Base-by-base conservation (phyloP, 2,797 vertebrate species). In the Cossypha heuglini region DNA sequence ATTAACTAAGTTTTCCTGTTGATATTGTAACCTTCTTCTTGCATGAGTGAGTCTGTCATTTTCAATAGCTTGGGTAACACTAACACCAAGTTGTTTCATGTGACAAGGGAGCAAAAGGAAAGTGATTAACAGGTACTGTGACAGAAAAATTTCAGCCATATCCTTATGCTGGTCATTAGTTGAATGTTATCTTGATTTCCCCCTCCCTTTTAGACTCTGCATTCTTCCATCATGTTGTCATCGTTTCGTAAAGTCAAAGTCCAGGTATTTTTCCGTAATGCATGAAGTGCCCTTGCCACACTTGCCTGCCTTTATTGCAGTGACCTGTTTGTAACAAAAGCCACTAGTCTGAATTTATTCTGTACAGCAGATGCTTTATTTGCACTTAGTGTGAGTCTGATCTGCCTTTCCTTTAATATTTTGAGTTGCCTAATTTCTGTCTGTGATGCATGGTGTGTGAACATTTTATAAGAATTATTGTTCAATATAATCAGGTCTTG, bases 211-310 rank as follows among this genome's bases (percentile, higher is more conserved):
- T 94, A 98, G 97, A 97, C 87, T 97, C 97, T 95, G 38, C 97
- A 96, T 97, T 97, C 97, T 95, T 97, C 84, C 97, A 92, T 90
- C 98, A 99, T 99, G 98, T 97, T 98, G 96, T 98, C 98, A 58
- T 98, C 98, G 28, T 99, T 99, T 97, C 98, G 98, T 98, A 99
- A 99, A 97, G 98, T 98, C 98, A 98, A 98, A 98, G 98, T 98
- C 79, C 98, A 99, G 99, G 99, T 99, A 99, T 98, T 97, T 93
- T 97, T 95, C 93, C 15, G 7, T 69, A 61, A n/a, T 96, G 98
- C 97, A 98, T 98, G 98, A 92, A 88, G 79, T 97, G 96, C 85
- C 95, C 68, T 95, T 42, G 48, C 90, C 64, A 42, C 89, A 42
- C 89, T 94, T 98, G 97, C 97, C 89, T 97, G 97, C 71, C 80